Evolutionary conservation across 2,113 vertebrate species (phyloP).

Genomic region (Poeciliopsis retropinna): DNA sequence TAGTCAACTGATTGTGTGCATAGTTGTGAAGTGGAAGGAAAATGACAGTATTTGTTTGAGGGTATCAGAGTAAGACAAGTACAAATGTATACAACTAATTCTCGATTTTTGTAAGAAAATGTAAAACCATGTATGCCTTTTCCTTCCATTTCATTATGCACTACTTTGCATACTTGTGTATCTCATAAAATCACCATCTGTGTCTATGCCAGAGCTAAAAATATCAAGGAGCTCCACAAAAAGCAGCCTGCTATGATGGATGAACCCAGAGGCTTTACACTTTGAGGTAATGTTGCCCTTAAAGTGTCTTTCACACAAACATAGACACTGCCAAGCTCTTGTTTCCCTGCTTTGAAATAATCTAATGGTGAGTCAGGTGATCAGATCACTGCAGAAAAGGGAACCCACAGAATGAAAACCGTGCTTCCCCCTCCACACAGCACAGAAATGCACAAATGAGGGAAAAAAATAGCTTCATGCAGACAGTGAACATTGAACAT

Average conservation of each 20-base stretch:
- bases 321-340: neutral
- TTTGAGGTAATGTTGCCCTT: constrained; percentile 49
- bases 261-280: constrained; percentile 39
- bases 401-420: constrained; percentile 55
- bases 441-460: constrained; percentile 15
- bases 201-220: constrained; percentile 21
- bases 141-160: neutral
- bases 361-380: constrained; percentile 24
- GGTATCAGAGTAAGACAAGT: neutral
- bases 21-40: neutral
- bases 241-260: constrained; percentile 39
- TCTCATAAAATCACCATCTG: neutral
- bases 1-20: neutral
- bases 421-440: neutral
- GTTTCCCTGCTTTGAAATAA: constrained; percentile 33
- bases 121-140: neutral
- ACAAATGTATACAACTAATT: neutral
- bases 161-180: neutral
- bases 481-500: constrained; percentile 80
- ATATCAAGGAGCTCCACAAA: constrained; percentile 7
- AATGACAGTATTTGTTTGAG: too few relatives aligned
- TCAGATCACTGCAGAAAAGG: constrained; percentile 80
- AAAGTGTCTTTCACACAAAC: constrained; percentile 55
- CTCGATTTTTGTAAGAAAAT: too few relatives aligned
- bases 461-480: constrained; percentile 80